Evolutionary conservation across 2,888 invertebrate species (phyloP), one percentile per base, ranked within the genome.

Genomic region (Cosmopolites sordidus): DNA sequence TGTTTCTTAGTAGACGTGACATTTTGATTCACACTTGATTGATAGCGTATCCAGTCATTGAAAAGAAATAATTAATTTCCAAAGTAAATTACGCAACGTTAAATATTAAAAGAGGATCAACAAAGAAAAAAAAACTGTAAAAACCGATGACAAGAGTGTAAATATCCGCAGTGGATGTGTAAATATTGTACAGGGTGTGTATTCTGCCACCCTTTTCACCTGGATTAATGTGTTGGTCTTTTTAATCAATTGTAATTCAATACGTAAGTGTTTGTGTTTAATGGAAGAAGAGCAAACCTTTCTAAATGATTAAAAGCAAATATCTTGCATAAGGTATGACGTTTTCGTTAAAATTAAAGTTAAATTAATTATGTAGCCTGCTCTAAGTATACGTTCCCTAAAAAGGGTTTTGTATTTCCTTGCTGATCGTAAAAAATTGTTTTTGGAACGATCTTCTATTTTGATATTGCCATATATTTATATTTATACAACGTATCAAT

Each of bases 241-340:
- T 72, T 72, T 72, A 71, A 72, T 73, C 71, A 73, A 72, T 68
- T 71, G 72, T 73, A 73, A 73, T 69, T 64, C 65, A 71, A 73
- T 73, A 72, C 71, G 63, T 62, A 66, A 68, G 67, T 69, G 70
- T 69, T 69, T 70, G 66, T 69, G 67, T 67, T 70, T 67, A 69
- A 68, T 67, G 64, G 65, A 63, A 65, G 64, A 65, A 60, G 58
- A 61, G 62, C 62, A 63, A 66, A 66, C 69, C 74, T 74, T 74
- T 74, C 70, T 73, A 61, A 65, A 68, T 70, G 71, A 74, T 74
- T 73, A 74, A 74, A 74, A 67, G 72, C 69, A 74, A 74, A 74
- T 72, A 73, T 64, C 54, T 51, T 63, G 43, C 60, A 52, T 62
- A 63, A 62, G 64, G 68, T 63, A 62, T 64, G 62, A 61, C 67